Evolutionary conservation across 2,888 invertebrate genomes (phyloP).

Genomic region (Steinernema carpocapsae): DNA sequence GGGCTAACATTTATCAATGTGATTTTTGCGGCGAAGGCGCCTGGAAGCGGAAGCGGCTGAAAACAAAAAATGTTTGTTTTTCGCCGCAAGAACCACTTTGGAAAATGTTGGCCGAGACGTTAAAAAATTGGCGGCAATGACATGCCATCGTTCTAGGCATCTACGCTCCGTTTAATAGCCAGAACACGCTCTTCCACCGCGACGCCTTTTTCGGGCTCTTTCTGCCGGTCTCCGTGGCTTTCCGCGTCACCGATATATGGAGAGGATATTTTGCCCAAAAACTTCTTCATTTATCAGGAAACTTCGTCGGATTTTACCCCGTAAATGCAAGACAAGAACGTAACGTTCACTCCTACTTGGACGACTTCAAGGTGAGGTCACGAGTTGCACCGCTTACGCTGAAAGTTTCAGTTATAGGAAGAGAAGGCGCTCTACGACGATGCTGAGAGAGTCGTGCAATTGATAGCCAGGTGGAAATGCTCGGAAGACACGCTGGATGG

Average conservation of each 20-base stretch:
- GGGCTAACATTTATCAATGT: too few species aligned
- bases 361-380: neutral
- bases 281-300: constrained; percentile 5
- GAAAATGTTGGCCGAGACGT: too few species aligned
- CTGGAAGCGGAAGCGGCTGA: too few species aligned
- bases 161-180: constrained; percentile 52
- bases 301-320: constrained; percentile 3
- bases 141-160: neutral
- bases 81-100: too few species aligned
- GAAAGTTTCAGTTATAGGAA: constrained; percentile 7
- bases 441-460: neutral
- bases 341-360: constrained; percentile 3
- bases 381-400: neutral
- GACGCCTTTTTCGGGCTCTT: constrained; percentile 52
- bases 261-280: constrained; percentile 24
- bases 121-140: too few species aligned
- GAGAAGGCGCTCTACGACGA: constrained; percentile 22
- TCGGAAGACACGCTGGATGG: neutral
- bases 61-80: too few species aligned
- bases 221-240: constrained; percentile 52
- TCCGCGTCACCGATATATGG: constrained; percentile 36
- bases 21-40: too few species aligned
- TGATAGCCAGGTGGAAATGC: neutral
- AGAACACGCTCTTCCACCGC: constrained; percentile 53
- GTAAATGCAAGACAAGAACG: constrained; percentile 20